Base-by-base conservation (phyloP, 2,888 invertebrate genomes). In the Leistus spinibarbis region DNA sequence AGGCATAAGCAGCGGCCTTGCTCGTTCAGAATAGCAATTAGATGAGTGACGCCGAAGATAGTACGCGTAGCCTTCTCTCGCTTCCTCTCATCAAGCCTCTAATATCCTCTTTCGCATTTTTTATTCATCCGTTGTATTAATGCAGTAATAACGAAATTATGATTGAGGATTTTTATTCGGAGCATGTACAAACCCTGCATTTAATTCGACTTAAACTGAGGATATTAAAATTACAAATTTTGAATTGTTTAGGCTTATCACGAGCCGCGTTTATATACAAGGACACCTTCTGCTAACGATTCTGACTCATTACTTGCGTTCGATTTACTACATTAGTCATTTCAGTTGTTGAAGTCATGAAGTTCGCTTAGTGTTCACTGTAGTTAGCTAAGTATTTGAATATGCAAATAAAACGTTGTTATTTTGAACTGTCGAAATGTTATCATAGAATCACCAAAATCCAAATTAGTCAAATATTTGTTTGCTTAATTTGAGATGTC, bases 21-120 rank as follows among this genome's bases (percentile, higher is more conserved):
- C 60, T 60, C 17, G 60, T 60, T 60, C 60, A 60, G 60, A 60
- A 60, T 60, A 60, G 60, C 60, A 60, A 60, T 60, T 60, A 60
- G 60, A 60, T 60, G 40, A 40, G 10, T 40, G 40, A 24, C 40
- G 40, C 40, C 40, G 40, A 40, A 7, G 40, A 40, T 1, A 40
- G 40, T 40, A 40, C 7, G 40, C 40, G 40, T 40, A 40, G 7
- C 13, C 10, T 5, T 40, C 40, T 40, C 40, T 40, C 40, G 40
- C 40, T 40, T 7, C 7, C 7, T 40, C 40, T 40, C 40, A 40
- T 5, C 40, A 13, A 40, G 40, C 13, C 1, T 40, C 7, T n/a
- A 3, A 40, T 13, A 40, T 40, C 40, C 7, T 40, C 13, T 40
- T 40, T 40, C 7, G 1, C 3, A 10, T 40, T 40, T 40, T 40